These are phyloP conservation scores for Heliocidaris tuberculata DNA, from an alignment of 35 echinoderm and acorn worm genomes.

Conservation along the genomic window DNA sequence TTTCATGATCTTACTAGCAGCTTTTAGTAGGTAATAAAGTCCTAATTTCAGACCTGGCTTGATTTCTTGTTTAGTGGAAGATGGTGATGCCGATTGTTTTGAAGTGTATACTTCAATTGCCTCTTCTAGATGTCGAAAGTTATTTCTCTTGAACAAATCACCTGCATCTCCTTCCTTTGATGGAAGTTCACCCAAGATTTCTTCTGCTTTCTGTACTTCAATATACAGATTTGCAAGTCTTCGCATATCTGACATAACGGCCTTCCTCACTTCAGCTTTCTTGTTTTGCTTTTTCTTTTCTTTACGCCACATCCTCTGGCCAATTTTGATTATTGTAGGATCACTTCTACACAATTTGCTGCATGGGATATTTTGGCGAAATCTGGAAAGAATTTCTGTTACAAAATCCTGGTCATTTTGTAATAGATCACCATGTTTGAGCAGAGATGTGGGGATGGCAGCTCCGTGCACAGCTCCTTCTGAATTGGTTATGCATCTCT, in stretches of 20 bases:
- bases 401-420: too few species aligned
- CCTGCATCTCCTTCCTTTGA: neutral
- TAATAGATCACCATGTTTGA: too few species aligned
- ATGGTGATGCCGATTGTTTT: neutral
- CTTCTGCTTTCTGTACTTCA: neutral
- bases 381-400: too few species aligned
- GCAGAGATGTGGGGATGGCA: too few species aligned
- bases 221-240: slow-evolving; percentile 37
- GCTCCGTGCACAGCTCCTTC: too few species aligned
- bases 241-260: slow-evolving; percentile 48
- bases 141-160: neutral
- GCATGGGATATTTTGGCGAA: neutral
- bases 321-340: slow-evolving; percentile 49
- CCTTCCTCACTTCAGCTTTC: slow-evolving; percentile 41
- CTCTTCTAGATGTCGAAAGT: neutral
- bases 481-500: too few species aligned
- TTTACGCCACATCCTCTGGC: slow-evolving; percentile 60
- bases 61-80: neutral
- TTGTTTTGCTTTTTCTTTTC: slow-evolving; percentile 47
- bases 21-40: neutral
- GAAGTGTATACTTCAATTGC: neutral
- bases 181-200: neutral
- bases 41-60: neutral
- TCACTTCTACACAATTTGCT: slow-evolving; percentile 48
- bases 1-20: neutral